Base-by-base conservation (phyloP, 1,140 invertebrate species). In the Microvelia longipes region DNA sequence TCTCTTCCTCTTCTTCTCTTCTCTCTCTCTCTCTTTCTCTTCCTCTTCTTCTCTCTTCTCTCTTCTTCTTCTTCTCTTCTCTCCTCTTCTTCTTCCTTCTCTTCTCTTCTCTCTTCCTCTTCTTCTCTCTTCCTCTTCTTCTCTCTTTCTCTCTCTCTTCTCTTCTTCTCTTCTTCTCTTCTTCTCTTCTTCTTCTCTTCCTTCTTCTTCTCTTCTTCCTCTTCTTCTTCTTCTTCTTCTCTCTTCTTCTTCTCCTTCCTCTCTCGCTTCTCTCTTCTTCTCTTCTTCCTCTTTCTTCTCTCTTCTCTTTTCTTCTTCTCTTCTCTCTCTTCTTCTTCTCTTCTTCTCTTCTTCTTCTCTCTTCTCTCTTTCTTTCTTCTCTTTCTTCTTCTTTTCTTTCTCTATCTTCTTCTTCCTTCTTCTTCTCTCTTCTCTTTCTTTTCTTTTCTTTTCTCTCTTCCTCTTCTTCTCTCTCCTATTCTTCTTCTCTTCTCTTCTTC, bases 1-100 rank as follows among this genome's bases (percentile, higher is more conserved):
- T 28, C 28, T 65, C 15, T 60, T 35, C n/a, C 29, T 69, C 2
- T 69, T 26, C n/a, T 69, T 60, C 68, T 69, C 26, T 61, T 35
- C 60, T 50, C 61, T 50, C 24, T 69, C 19, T 25, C 13, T 62
- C 50, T 69, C 15, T 28, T 63, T 60, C 28, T 68, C 28, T 35
- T 30, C 60, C 35, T 26, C 28, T 60, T 26, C 27, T 24, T 30
- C 28, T 28, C 60, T 26, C 68, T 68, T 60, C 68, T 68, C 28
- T 28, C 28, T 35, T 28, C 26, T 68, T 35, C 60, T 68, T 24
- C 60, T 68, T 19, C 60, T 28, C 68, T 60, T 62, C 68, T 60
- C 61, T 61, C n/a, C 29, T 19, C 2, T 60, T 35, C 25, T 69
- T 11, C 2, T 60, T 28, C 24, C 1, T 27, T 26, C 61, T 26